These are phyloP conservation scores for Drosophila niveifrons DNA, from an alignment of 2,888 invertebrate genomes.

Conservation along the genomic window DNA sequence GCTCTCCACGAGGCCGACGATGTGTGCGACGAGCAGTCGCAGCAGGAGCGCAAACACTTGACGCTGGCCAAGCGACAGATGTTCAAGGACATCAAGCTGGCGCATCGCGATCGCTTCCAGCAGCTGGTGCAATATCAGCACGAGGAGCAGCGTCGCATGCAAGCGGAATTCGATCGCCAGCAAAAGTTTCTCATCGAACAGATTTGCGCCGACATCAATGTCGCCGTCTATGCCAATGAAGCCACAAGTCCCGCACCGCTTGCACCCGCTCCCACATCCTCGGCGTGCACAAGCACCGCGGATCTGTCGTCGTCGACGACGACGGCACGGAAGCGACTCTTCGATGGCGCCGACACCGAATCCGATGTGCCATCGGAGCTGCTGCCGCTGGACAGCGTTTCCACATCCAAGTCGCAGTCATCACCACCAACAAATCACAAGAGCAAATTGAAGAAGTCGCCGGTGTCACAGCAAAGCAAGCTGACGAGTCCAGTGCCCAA, in stretches of 20 bases:
- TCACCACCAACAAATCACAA: neutral
- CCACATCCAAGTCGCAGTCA: slow-evolving; percentile 38
- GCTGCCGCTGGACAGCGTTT: slow-evolving; percentile 16
- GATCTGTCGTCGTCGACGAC: slow-evolving; percentile 37
- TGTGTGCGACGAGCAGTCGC: slow-evolving; percentile 27
- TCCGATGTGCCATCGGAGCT: slow-evolving; percentile 19
- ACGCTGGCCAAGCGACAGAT: slow-evolving; percentile 39
- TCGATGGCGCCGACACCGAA: slow-evolving; percentile 22
- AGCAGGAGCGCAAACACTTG: slow-evolving; percentile 31
- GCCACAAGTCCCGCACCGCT: slow-evolving; percentile 14
- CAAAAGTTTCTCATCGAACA: slow-evolving; percentile 87
- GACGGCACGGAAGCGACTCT: slow-evolving; percentile 57
- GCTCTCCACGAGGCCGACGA: slow-evolving; percentile 33
- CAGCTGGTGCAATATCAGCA: slow-evolving; percentile 88
- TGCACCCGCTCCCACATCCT: no score
- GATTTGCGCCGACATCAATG: slow-evolving; percentile 73
- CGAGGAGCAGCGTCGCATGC: slow-evolving; percentile 88
- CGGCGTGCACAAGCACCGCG: slow-evolving; percentile 60
- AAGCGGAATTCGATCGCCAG: slow-evolving; percentile 89
- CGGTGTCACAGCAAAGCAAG: slow-evolving; percentile 11
- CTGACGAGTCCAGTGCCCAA: slow-evolving; percentile 12
- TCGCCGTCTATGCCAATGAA: slow-evolving; percentile 41
- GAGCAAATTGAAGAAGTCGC: slow-evolving; percentile 23
- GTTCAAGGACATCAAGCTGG: slow-evolving; percentile 86
- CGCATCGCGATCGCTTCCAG: slow-evolving; percentile 89